Evolutionary conservation across 2,113 vertebrate species (phyloP).

Genomic region (Ciconia boyciana): DNA sequence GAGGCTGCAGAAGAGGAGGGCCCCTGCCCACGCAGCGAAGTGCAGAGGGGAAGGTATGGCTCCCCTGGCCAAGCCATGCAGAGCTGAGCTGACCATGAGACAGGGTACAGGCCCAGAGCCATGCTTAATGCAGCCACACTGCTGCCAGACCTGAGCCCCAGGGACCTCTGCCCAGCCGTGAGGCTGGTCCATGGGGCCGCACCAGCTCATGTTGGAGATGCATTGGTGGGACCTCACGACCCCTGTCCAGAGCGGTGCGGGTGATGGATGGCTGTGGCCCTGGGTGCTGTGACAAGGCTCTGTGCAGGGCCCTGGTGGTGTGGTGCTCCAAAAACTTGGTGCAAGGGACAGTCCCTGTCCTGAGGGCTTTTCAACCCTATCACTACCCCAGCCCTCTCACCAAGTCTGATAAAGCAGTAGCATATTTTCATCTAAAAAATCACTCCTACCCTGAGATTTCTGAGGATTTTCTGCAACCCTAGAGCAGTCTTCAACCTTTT

Average conservation of each 20-base stretch:
- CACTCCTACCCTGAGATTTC: not conserved
- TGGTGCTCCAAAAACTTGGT: not conserved
- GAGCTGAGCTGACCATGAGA: not conserved
- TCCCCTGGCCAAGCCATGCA: not conserved
- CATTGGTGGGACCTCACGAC: accelerated
- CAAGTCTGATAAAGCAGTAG: not conserved
- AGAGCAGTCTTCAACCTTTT: not conserved
- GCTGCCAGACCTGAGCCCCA: not conserved
- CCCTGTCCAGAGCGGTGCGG: not conserved
- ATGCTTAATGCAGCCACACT: not conserved
- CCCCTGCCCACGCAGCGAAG: accelerated
- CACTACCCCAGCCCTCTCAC: too few species aligned
- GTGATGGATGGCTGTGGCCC: not conserved
- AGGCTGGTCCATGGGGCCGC: not conserved
- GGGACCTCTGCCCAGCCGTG: not conserved
- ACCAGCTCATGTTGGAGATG: not conserved
- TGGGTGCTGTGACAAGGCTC: not conserved
- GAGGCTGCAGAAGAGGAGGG: not conserved
- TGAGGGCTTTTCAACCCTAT: not conserved
- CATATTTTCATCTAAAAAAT: not conserved
- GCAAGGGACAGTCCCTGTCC: not conserved
- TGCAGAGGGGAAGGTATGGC: not conserved
- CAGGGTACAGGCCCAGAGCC: not conserved
- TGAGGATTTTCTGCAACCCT: not conserved
- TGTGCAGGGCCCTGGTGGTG: not conserved